A percentile compares a stretch with the other conserved stretches of the same genome.
phyloP scores from a whole-genome alignment of 1,140 invertebrate species.

The Manduca sexta region DNA sequence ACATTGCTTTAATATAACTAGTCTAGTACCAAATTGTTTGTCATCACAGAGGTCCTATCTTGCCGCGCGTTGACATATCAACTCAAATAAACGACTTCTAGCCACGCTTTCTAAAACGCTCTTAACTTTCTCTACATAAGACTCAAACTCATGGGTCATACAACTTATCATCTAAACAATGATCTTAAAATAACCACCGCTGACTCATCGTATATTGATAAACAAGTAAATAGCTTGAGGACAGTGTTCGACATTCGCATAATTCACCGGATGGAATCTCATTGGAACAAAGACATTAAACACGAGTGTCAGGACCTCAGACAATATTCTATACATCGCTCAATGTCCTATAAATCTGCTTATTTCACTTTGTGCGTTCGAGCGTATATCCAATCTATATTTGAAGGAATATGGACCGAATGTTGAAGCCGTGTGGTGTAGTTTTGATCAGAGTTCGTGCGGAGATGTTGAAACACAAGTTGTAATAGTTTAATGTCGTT shows the following conservation, averaged over 20 bases:
- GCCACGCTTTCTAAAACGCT: too few relatives aligned
- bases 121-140: too few relatives aligned
- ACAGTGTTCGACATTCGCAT: conserved; percentile 30
- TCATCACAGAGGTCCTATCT: too few relatives aligned
- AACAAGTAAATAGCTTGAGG: conserved; percentile 6
- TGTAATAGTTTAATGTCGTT: conserved; percentile 34
- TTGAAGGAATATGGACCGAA: conserved; percentile 16
- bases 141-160: too few relatives aligned
- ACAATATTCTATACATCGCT: conserved; percentile 63
- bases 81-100: too few relatives aligned
- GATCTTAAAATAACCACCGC: too few relatives aligned
- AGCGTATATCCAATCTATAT: conserved; percentile 13
- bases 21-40: too few relatives aligned
- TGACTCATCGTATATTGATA: neutral
- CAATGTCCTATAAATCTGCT: conserved; percentile 53
- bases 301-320: conserved; percentile 56
- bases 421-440: neutral
- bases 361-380: conserved; percentile 14
- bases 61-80: too few relatives aligned
- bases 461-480: conserved; percentile 1
- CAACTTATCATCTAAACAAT: too few relatives aligned
- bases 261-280: conserved; percentile 41
- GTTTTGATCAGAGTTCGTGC: neutral
- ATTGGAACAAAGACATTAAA: conserved; percentile 66
- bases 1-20: too few relatives aligned